Base-by-base conservation (phyloP, 1,140 invertebrate species). In the Palaemon carinicauda region DNA sequence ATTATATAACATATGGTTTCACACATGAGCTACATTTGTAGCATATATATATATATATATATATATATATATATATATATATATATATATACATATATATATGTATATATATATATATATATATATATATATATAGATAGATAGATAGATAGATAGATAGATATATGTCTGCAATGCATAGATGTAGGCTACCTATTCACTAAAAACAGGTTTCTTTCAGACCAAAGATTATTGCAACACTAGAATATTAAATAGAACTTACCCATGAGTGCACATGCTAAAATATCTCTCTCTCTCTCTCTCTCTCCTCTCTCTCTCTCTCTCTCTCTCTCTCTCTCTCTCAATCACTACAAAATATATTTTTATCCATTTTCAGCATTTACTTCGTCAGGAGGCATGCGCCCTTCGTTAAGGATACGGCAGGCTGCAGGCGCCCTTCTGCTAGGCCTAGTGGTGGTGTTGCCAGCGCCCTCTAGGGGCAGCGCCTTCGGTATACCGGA, bases 321-420 rank as follows among this genome's bases (percentile, higher is more conserved):
- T 77, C 74, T 77, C 74, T 77, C 74, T 77, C 74, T 77, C 74
- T 77, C 74, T 77, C 41, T 77, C 74, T 77, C 41, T 77, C 74
- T n/a, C 29, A 73, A 73, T 15, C 24, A 9, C 9, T 9, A 41
- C 3, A 41, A 41, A 9, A 41, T 9, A 41, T 41, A 3, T 9
- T 3, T 3, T 9, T 41, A 3, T 41, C 9, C 33, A 9, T 41
- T 9, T 3, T 3, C 3, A 41, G 33, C 69, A 73, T 31, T 33
- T 17, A 73, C 69, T 31, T 31, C 69, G 33, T 14, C 69, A 15
- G 33, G 15, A 24, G 33, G 15, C 24, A 73, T 3, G 27, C 2
- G 9, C 1, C 9, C 31, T 17, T 15, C 27, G 71, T 10, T 3
- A 50, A 50, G 9, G 29, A 9, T 50, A 4, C 12, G 19, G 71